Base-by-base conservation (phyloP, 2,888 invertebrate species). In the Argyresthia albistria region DNA sequence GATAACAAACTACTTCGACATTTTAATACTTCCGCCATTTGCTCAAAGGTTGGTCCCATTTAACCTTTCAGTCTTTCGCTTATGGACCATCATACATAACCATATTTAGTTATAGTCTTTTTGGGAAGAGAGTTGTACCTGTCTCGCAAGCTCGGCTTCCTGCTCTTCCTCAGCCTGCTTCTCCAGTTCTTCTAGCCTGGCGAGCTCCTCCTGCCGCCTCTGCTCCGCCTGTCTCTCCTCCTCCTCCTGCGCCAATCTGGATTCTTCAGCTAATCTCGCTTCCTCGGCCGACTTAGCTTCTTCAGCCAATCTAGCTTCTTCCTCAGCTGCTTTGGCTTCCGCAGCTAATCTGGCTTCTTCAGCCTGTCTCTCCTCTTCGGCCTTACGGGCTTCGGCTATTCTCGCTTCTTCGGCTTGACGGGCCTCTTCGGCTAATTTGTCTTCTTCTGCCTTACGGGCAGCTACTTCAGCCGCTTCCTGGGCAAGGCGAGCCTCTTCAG, bases 141-240 rank as follows among this genome's bases (percentile, higher is more conserved):
- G 93, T 64, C 92, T 83, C 50, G 91, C 92, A 58, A 93, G 86
- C 66, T 92, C 93, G 8, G 81, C 90, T 76, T 92, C 92, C 25
- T 89, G 88, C 63, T 91, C 91, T 64, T 91, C 91, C 65, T 90
- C 89, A 0, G 90, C 91, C 62, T 90, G 89, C 61, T 84, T 88
- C 53, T 90, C 90, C 45, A 91, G 75, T 66, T 91, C 90, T 62
- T 89, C 90, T 57, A 90, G 73, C 57, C 87, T 80, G 8, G 87
- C 76, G 43, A 89, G 76, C 65, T 89, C 90, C 58, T 89, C 89
- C 62, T 89, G 89, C 53, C 89, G 88, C 58, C 76, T 88, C 66
- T 90, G 89, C 73, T 86, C 86, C 1, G 80, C 84, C 56, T 74
- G 64, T 59, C 89, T 69, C 55, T 81, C 80, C 76, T 80, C 90